Evolutionary conservation across 2,888 invertebrate species (phyloP).

Genomic region (Pardosa pseudoannulata): DNA sequence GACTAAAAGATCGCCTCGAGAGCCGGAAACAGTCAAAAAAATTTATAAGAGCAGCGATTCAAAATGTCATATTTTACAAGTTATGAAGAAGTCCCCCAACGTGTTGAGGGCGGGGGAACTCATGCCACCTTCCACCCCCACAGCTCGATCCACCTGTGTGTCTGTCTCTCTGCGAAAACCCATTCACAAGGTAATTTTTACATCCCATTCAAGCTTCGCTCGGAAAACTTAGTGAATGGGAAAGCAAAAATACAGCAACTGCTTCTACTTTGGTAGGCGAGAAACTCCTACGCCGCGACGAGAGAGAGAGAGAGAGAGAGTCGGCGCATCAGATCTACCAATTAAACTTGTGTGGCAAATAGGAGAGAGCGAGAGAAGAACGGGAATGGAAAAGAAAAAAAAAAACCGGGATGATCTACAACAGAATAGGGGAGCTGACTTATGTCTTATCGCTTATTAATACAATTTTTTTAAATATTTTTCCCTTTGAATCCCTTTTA

Average conservation of each 20-base stretch:
- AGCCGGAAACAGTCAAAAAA: too few relatives aligned
- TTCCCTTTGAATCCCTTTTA: background rate
- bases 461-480: background rate
- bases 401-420: background rate
- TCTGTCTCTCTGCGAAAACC: too few relatives aligned
- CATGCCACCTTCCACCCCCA: too few relatives aligned
- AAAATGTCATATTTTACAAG: too few relatives aligned
- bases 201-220: background rate
- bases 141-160: too few relatives aligned
- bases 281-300: background rate
- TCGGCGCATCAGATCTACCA: background rate
- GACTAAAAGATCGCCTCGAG: too few relatives aligned
- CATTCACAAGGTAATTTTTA: background rate
- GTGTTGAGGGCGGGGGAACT: too few relatives aligned
- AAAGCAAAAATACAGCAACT: background rate
- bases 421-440: background rate
- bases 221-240: background rate
- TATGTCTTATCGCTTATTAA: background rate
- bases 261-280: background rate
- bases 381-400: background rate
- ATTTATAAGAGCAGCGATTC: too few relatives aligned
- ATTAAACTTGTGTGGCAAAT: background rate
- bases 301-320: too few relatives aligned
- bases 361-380: background rate
- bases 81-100: too few relatives aligned